phyloP scores from a whole-genome alignment of 2,797 vertebrate genomes.

The Steatocranus sp. region DNA sequence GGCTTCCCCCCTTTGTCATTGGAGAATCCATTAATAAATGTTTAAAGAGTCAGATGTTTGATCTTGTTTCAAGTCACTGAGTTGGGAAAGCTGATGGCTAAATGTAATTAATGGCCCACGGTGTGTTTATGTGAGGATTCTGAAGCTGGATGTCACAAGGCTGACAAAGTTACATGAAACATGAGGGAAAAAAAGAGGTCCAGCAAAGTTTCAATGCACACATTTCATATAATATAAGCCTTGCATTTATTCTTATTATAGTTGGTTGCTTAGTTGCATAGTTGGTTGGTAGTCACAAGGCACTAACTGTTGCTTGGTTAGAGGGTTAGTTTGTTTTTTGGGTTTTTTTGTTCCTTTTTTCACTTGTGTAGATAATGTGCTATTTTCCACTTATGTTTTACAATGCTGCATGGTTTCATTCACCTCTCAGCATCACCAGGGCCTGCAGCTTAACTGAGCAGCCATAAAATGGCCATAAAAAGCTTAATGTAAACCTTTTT shows the following conservation, averaged over 20 bases:
- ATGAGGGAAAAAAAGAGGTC: neutral
- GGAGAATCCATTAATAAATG: neutral
- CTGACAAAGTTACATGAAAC: neutral
- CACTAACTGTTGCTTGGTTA: neutral
- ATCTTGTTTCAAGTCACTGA: constrained; percentile 4
- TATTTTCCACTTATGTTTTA: neutral
- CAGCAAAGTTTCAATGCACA: neutral
- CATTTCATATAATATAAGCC: neutral
- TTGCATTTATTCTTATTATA: neutral
- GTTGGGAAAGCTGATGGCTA: neutral
- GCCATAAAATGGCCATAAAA: neutral
- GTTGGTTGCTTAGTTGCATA: neutral
- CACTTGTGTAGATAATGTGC: neutral
- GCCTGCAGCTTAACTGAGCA: neutral
- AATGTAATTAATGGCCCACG: neutral
- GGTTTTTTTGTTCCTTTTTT: neutral
- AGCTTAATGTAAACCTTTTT: neutral
- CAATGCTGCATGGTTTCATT: neutral
- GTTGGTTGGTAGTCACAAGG: neutral
- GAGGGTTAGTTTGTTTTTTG: neutral
- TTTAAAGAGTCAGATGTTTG: neutral
- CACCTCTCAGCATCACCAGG: neutral
- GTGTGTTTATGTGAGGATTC: neutral
- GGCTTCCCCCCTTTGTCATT: neutral
- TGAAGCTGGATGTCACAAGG: neutral